These are phyloP conservation scores for Coilia nasus DNA, from an alignment of 2,797 vertebrate species.

Conservation along the genomic window DNA sequence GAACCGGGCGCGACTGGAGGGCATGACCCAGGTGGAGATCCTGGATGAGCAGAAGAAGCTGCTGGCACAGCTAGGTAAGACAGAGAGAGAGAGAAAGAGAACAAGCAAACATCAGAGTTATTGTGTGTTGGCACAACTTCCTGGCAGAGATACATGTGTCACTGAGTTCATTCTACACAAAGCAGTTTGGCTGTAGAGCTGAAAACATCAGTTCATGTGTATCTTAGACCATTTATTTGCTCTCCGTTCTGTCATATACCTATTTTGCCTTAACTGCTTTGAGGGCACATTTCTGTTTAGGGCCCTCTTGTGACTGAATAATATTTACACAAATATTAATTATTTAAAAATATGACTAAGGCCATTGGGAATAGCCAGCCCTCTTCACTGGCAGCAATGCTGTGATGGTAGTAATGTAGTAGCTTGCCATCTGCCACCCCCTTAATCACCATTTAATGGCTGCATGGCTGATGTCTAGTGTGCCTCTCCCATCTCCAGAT, in stretches of 20 bases:
- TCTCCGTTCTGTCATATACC: not conserved
- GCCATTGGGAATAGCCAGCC: not conserved
- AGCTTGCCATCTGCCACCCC: not conserved
- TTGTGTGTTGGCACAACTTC: not conserved
- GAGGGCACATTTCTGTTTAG: not conserved
- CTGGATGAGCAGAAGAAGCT: conserved; percentile 83
- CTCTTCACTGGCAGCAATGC: not conserved
- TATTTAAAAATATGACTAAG: not conserved
- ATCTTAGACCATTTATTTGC: not conserved
- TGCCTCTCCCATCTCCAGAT: conserved; percentile 75
- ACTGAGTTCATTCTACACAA: not conserved
- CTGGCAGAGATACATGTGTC: not conserved
- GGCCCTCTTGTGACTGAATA: not conserved
- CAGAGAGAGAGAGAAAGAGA: not conserved
- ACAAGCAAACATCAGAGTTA: not conserved
- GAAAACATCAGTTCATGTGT: not conserved
- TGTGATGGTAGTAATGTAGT: conserved; percentile 18
- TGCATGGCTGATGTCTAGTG: conserved; percentile 23
- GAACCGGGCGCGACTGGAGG: conserved; percentile 82
- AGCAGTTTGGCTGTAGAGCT: not conserved
- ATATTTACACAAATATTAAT: not conserved
- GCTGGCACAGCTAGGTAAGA: conserved; percentile 85
- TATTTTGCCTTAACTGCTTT: not conserved
- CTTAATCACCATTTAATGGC: not conserved
- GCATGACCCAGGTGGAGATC: conserved; percentile 85